Base-by-base conservation (phyloP, 2,113 vertebrate genomes). In the Bothrops jararaca region DNA sequence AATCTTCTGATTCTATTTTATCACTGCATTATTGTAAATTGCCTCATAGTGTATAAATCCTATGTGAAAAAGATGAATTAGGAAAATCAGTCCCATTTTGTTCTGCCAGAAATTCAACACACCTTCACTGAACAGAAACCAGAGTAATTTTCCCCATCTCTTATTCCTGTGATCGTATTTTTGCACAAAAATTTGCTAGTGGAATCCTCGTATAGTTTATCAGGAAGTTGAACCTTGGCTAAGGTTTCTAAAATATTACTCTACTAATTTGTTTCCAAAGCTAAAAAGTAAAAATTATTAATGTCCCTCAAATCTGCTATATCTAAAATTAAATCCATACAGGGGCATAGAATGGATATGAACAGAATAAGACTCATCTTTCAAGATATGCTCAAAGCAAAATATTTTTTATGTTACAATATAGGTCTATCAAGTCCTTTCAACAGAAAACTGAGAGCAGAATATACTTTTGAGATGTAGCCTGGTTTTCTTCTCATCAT, bases 121-220 rank as follows among this genome's bases (percentile, higher is more conserved):
- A 53, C 89, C 57, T 94, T 92, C 53, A 93, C 4, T 89, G 42
- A 95, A 42, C 91, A 93, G 69, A 80, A 53, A 48, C 86, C 26
- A 91, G 26, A 86, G 1, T 86, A 22, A 74, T 86, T 57, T 94
- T 53, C 88, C 85, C 12, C 5, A 3, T 80, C 34, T 80, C 34
- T 80, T 39, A 94, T 94, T 94, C 93, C n/a, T n/a, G 58, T 94
- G 2, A 80, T 23, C 0, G 88, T 45, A 0, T 29, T 91, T 96
- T 90, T 24, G 29, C 52, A 12, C 92, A 96, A 1, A 39, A 95
- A 96, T 96, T 95, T 53, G 94, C 45, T 93, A 92, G 92, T 92
- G 89, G 93, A 85, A 94, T 94, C 95, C 1, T 88, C 29, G 54
- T 20, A 10, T 85, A 34, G 3, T 91, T 95, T 91, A 94, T 15